Conservation (phyloP, 2,888 invertebrate species). For the Tachina fera region DNA sequence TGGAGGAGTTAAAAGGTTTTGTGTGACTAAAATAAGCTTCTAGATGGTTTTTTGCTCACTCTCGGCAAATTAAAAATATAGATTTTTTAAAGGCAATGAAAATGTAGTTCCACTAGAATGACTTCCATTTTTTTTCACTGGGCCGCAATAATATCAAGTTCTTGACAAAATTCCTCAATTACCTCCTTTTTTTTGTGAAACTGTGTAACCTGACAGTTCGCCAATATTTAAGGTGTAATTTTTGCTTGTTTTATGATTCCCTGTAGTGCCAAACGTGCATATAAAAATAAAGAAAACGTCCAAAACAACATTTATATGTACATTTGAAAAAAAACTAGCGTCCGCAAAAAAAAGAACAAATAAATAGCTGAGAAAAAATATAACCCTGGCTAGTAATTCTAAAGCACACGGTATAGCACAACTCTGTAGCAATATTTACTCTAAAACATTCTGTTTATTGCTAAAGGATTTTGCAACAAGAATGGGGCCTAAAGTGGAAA, state of each 20-base stretch:
- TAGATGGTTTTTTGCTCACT: no score
- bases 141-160: no score
- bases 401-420: slow-evolving; percentile 40
- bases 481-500: no score
- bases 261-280: slow-evolving; percentile 54
- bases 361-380: slow-evolving; percentile 38
- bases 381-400: slow-evolving; percentile 39
- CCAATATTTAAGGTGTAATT: slow-evolving; percentile 56
- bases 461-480: no score
- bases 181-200: slow-evolving; percentile 2
- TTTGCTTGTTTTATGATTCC: slow-evolving; percentile 66
- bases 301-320: slow-evolving; percentile 23
- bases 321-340: slow-evolving; percentile 43
- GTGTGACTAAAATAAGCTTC: no score
- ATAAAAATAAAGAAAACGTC: slow-evolving; percentile 23
- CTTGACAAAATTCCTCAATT: neutral
- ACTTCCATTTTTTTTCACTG: no score
- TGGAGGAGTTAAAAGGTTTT: no score
- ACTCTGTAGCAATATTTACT: slow-evolving; percentile 46
- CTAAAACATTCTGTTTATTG: slow-evolving; percentile 42
- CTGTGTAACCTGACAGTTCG: slow-evolving; percentile 52
- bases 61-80: no score
- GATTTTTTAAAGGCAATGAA: no score
- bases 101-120: no score
- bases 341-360: slow-evolving; percentile 36